Base-by-base conservation (phyloP, 1,140 invertebrate genomes). In the Polypedilum pembai region DNA sequence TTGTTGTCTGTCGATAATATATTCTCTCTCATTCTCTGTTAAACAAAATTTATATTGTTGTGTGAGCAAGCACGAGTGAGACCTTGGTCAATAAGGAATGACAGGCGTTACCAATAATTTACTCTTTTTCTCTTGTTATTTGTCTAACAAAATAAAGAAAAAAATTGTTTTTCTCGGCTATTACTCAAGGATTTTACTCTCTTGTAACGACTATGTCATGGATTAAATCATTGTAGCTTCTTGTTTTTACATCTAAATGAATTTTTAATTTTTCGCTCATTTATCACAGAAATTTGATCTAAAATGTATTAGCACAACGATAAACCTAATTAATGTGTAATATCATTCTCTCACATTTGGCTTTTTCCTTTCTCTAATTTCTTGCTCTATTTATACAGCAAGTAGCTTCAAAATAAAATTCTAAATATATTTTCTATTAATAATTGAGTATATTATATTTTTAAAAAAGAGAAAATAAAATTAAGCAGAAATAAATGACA, bases 51-150 rank as follows among this genome's bases (percentile, higher is more conserved):
- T 12, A 45, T 45, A 45, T 45, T 56, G n/a, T 56, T 56, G 12
- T 12, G 15, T 4, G 12, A 56, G 41, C 41, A 8, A 45, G 12
- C 45, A 56, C 45, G 45, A 56, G 45, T 56, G 17, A 69, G 65
- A 21, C 65, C 65, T 18, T 18, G 17, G 65, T 69, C 20, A 69
- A 69, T 69, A 18, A 20, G 20, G 17, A 69, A 21, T 21, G 65
- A 69, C 65, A 69, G 17, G 17, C 65, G 65, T 21, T 18, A 69
- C 65, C 20, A 20, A 69, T 69, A 21, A 69, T 69, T 56, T 56
- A 56, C 45, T 56, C n/a, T 56, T 45, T 45, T n/a, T 56, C 45
- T 56, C 45, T 15, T 56, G 45, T 15, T 56, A 56, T 56, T 56
- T 56, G n/a, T 56, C 45, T 15, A 56, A n/a, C 12, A 56, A 56